phyloP scores from a whole-genome alignment of 64 coral and sea anemone species.

The Montipora capricornis region DNA sequence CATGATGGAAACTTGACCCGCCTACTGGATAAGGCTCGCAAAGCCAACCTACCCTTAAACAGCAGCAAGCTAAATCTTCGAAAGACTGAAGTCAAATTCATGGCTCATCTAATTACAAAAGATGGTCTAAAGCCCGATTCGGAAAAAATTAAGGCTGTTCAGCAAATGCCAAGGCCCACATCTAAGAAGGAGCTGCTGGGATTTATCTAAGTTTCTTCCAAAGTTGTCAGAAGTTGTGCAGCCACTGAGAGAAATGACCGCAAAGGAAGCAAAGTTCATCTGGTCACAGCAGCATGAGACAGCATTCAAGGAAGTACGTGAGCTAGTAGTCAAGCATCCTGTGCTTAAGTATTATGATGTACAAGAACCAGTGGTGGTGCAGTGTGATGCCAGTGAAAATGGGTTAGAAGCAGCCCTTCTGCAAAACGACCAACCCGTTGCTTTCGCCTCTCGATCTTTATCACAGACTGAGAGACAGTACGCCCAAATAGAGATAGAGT shows the following conservation, averaged over 20 bases:
- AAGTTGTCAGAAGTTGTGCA: too few species aligned
- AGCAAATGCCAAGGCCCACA: background rate
- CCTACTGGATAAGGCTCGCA: background rate
- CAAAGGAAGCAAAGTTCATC: too few species aligned
- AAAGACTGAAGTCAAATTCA: background rate
- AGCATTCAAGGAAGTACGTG: background rate
- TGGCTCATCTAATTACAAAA: background rate
- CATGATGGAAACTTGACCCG: background rate
- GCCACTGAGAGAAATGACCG: too few species aligned
- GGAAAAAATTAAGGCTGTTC: background rate
- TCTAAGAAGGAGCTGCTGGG: background rate
- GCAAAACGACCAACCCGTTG: background rate
- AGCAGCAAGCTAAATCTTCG: background rate
- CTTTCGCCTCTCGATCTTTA: background rate
- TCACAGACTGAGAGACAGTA: background rate
- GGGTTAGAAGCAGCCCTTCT: background rate
- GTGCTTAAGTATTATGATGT: background rate
- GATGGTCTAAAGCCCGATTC: background rate
- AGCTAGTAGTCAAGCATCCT: background rate
- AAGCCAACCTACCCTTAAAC: background rate
- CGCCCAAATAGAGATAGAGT: too few species aligned
- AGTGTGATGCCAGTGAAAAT: background rate
- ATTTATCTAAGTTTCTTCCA: too few species aligned
- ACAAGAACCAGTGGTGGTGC: background rate
- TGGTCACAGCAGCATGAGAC: background rate